Percentiles rank a stretch among this genome's conserved stretches.
Conservation (phyloP, 2,888 invertebrate species). For the Cephus pygmeus region DNA sequence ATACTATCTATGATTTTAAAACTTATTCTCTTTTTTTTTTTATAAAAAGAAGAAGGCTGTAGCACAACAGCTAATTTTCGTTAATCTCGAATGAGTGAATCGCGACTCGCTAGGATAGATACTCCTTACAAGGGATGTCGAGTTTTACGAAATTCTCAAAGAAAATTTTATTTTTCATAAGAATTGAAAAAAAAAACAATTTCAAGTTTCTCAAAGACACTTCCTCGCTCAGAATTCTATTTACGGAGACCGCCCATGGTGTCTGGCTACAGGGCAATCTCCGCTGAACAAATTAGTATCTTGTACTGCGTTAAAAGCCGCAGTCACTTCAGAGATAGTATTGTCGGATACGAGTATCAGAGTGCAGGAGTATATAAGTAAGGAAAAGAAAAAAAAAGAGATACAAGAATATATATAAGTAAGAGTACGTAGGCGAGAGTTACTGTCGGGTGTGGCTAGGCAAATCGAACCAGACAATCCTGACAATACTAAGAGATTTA, state of each 20-base stretch:
- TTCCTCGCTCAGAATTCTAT: background rate
- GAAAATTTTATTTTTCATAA: background rate
- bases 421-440: background rate
- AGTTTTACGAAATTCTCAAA: background rate
- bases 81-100: constrained; percentile 41
- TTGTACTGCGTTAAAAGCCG: constrained; percentile 1
- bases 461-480: background rate
- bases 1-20: background rate
- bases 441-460: background rate
- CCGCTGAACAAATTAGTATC: constrained; percentile 3
- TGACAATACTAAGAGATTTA: constrained; percentile 1
- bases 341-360: background rate
- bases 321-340: background rate
- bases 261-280: background rate
- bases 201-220: background rate
- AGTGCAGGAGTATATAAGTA: background rate
- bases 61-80: constrained; percentile 42
- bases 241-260: constrained; percentile 1
- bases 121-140: background rate
- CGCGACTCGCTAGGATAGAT: constrained; percentile 25
- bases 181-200: background rate
- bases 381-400: background rate
- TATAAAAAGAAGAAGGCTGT: constrained; percentile 15
- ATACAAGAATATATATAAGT: background rate
- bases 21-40: background rate